These are phyloP conservation scores for Sciurus niger DNA, from an alignment of 2,113 vertebrate species.

Conservation along the genomic window DNA sequence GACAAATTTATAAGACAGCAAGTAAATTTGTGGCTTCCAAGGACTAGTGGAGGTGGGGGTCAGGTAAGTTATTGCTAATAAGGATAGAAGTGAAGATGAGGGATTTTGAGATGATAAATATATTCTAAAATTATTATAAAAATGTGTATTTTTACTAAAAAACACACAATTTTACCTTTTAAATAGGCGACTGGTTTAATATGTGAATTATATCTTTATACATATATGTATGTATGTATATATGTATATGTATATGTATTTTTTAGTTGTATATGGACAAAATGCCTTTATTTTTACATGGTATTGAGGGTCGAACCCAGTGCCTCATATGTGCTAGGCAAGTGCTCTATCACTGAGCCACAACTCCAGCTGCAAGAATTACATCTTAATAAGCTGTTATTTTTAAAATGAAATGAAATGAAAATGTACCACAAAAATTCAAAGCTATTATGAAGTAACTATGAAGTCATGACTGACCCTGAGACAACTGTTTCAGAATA, in stretches of 20 bases:
- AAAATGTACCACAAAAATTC: constrained; percentile 11
- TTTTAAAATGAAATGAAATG: background rate
- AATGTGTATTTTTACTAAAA: background rate
- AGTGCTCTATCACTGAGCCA: too few species aligned
- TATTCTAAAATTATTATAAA: background rate
- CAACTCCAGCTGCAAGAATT: too few species aligned
- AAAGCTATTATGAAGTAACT: background rate
- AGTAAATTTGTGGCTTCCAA: background rate
- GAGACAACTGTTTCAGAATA: background rate
- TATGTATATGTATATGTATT: too few species aligned
- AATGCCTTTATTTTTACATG: too few species aligned
- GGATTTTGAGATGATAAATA: background rate
- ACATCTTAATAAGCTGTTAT: background rate
- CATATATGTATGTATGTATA: too few species aligned
- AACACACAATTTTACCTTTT: background rate
- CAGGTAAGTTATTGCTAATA: background rate
- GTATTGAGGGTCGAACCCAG: too few species aligned
- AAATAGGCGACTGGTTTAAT: background rate
- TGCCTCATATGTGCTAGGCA: too few species aligned
- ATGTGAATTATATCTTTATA: background rate
- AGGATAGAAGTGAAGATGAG: background rate
- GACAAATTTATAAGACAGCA: background rate
- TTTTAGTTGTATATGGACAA: too few species aligned
- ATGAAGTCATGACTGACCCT: background rate
- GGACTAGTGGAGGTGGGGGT: background rate